Conservation (phyloP, 2,113 vertebrate genomes). For the Saimiri boliviensis region DNA sequence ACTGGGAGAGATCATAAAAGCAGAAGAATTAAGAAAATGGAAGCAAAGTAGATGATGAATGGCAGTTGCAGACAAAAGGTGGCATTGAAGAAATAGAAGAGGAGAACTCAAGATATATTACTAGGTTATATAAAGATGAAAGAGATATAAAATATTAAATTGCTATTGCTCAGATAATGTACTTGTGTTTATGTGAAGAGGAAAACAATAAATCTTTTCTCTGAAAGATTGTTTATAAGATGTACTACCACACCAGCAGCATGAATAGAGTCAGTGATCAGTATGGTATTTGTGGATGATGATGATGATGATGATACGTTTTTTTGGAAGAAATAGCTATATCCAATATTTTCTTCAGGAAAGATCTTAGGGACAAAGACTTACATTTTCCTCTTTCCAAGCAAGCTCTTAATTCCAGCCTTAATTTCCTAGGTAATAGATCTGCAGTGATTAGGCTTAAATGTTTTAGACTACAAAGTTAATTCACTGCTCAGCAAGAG, state of each 20-base stretch:
- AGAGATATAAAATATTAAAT: constrained; percentile 31
- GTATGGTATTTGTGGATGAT: background rate
- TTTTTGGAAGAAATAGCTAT: background rate
- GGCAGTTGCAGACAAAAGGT: background rate
- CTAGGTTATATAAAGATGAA: background rate
- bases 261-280: background rate
- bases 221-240: constrained; percentile 35
- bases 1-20: background rate
- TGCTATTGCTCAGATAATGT: background rate
- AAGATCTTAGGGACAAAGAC: background rate
- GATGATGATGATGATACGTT: background rate
- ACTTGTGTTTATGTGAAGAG: background rate
- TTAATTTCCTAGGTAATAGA: background rate
- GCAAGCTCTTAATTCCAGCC: background rate
- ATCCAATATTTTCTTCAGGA: background rate
- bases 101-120: background rate
- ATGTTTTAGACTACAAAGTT: background rate
- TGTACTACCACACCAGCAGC: background rate
- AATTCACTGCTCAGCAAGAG: background rate
- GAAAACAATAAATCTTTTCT: constrained; percentile 13
- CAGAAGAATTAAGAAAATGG: background rate
- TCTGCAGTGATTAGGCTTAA: background rate
- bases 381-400: background rate
- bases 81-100: background rate
- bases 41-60: background rate